phyloP scores from a whole-genome alignment of 2,113 vertebrate species.

The Macquaria ambigua region DNA sequence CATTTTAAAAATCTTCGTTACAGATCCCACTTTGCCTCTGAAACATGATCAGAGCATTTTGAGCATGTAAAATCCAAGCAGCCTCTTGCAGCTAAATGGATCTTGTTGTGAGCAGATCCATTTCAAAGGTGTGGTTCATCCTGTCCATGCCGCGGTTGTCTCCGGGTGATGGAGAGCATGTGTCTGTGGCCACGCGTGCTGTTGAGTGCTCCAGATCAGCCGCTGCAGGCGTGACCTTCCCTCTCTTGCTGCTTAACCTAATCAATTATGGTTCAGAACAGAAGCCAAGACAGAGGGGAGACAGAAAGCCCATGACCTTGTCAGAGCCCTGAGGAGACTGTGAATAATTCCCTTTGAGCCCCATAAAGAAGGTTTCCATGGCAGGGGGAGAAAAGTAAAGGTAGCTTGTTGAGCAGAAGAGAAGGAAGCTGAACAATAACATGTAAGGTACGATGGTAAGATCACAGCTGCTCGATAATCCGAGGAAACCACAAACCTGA shows the following conservation, averaged over 20 bases:
- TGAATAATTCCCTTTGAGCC: constrained; percentile 86
- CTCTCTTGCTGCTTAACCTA: constrained; percentile 84
- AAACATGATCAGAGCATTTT: background rate
- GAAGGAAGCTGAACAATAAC: constrained; percentile 38
- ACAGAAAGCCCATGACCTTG: constrained; percentile 79
- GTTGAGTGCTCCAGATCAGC: constrained; percentile 67
- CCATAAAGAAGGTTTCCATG: constrained; percentile 75
- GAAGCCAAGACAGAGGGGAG: constrained; percentile 77
- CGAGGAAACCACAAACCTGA: constrained; percentile 8
- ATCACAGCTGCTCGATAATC: constrained; percentile 25
- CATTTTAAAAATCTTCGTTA: constrained; percentile 33
- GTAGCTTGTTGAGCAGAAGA: constrained; percentile 37
- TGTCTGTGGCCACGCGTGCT: constrained; percentile 63
- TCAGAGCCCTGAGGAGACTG: constrained; percentile 82
- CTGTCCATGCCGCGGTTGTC: constrained; percentile 49
- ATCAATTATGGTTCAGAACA: constrained; percentile 87
- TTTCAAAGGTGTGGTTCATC: constrained; percentile 53
- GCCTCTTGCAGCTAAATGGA: constrained; percentile 12
- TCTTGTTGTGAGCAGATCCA: constrained; percentile 44
- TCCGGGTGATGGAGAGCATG: constrained; percentile 77
- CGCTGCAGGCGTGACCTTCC: constrained; percentile 80
- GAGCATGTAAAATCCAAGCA: background rate
- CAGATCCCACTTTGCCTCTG: background rate
- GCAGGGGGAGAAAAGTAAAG: constrained; percentile 51
- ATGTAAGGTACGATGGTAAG: constrained; percentile 12